phyloP scores from a whole-genome alignment of 2,888 invertebrate species.

The Trypoxylon attenuatum region DNA sequence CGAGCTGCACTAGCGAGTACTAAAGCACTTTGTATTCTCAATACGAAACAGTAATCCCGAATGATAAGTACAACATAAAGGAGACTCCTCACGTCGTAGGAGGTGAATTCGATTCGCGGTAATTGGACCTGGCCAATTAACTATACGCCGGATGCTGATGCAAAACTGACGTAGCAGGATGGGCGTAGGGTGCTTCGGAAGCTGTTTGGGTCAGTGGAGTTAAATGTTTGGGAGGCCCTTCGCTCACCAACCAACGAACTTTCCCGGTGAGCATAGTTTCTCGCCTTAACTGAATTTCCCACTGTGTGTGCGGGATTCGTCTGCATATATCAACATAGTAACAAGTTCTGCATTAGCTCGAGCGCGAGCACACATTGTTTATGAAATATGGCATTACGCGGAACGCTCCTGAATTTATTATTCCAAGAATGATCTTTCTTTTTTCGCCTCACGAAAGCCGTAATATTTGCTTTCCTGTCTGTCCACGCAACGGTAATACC shows the following conservation, averaged over 20 bases:
- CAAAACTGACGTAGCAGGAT: not conserved
- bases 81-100: no score
- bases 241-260: slow-evolving; percentile 21
- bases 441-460: no score
- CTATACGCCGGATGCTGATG: not conserved
- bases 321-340: slow-evolving; percentile 6
- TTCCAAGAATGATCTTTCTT: no score
- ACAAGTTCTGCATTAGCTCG: slow-evolving; percentile 23
- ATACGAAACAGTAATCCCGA: no score
- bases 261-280: slow-evolving; percentile 35
- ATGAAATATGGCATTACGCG: not conserved
- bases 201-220: slow-evolving; percentile 41
- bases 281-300: slow-evolving; percentile 44
- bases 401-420: no score
- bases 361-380: slow-evolving; percentile 3
- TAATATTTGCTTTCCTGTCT: no score
- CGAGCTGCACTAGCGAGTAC: no score
- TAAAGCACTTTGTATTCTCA: no score
- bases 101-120: slow-evolving; percentile 32
- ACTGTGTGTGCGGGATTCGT: slow-evolving; percentile 21
- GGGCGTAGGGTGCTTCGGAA: slow-evolving; percentile 22
- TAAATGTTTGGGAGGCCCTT: slow-evolving; percentile 38
- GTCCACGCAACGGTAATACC: no score
- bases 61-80: no score
- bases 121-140: slow-evolving; percentile 34